Evolutionary conservation across 2,797 vertebrate genomes (phyloP).

Genomic region (Parauchenoglanis punctatus): DNA sequence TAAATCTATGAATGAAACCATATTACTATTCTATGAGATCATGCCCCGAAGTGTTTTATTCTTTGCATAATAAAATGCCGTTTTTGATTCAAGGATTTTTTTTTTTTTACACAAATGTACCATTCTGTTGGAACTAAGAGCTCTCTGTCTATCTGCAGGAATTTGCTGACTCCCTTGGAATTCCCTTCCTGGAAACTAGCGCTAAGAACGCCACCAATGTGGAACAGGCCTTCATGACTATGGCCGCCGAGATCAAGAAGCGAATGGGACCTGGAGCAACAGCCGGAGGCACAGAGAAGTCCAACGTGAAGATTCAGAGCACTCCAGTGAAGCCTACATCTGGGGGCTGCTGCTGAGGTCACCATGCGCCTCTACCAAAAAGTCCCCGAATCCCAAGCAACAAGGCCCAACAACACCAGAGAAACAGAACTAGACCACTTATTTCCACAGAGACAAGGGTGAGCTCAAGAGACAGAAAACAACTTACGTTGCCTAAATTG

Average conservation of each 20-base stretch:
- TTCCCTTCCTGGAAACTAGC: conserved; percentile 99
- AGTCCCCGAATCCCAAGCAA: conserved; percentile 44
- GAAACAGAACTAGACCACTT: conserved; percentile 55
- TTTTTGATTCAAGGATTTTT: not conserved
- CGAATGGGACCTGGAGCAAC: conserved; percentile 97
- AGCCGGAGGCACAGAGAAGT: conserved; percentile 89
- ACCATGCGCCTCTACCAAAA: conserved; percentile 60
- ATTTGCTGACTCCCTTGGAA: conserved; percentile 97
- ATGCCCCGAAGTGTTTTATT: not conserved
- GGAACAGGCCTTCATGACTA: conserved; percentile 99
- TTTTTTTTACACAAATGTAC: not conserved
- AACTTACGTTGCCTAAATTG: conserved; percentile 89
- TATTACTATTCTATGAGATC: not conserved
- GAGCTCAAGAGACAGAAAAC: conserved; percentile 80
- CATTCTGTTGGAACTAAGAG: not conserved
- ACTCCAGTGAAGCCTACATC: conserved; percentile 95
- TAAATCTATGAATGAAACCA: not conserved
- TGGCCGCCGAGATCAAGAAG: conserved; percentile 99
- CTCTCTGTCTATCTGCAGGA: conserved; percentile 74
- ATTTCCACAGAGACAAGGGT: conserved; percentile 53
- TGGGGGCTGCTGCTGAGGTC: conserved; percentile 96
- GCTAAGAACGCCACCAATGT: conserved; percentile 98
- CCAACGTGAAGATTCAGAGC: conserved; percentile 95
- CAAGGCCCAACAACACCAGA: conserved; percentile 54
- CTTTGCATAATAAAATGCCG: not conserved